Evolutionary conservation across 2,113 vertebrate species (phyloP).

Genomic region (Centropristis striata): DNA sequence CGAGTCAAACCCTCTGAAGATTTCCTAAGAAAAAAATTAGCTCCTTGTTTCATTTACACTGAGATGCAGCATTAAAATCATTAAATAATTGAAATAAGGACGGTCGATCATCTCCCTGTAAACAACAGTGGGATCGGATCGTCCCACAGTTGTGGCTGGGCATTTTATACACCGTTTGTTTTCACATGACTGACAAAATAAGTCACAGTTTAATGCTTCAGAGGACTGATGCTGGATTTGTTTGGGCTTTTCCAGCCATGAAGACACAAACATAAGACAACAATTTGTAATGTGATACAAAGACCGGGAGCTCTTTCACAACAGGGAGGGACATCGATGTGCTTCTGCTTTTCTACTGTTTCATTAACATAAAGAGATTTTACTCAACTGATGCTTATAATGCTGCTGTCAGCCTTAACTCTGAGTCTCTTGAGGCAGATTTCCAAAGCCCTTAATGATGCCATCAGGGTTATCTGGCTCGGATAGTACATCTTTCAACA

Average conservation of each 20-base stretch:
- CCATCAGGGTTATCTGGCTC: no score
- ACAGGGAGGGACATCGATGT: neutral
- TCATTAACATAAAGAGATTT: neutral
- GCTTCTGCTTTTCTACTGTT: neutral
- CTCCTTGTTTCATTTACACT: no score
- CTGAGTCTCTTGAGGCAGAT: no score
- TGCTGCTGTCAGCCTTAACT: neutral
- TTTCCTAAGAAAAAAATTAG: neutral
- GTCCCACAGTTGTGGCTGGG: constrained; percentile 50
- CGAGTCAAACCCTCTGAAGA: neutral
- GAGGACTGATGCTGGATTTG: constrained; percentile 65
- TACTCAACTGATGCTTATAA: neutral
- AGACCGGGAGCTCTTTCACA: neutral
- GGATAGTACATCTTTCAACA: no score
- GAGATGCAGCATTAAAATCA: neutral
- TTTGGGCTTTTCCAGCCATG: constrained; percentile 73
- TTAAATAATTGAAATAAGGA: neutral
- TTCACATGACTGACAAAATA: constrained; percentile 81
- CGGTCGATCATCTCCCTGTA: neutral
- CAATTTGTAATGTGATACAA: constrained; percentile 59
- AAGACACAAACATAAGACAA: constrained; percentile 70
- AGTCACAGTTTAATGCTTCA: constrained; percentile 79
- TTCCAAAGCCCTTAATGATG: no score
- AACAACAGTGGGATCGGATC: constrained; percentile 21
- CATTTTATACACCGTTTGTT: constrained; percentile 76